Conservation (phyloP, 2,797 vertebrate genomes). For the Chrysocyon brachyurus region DNA sequence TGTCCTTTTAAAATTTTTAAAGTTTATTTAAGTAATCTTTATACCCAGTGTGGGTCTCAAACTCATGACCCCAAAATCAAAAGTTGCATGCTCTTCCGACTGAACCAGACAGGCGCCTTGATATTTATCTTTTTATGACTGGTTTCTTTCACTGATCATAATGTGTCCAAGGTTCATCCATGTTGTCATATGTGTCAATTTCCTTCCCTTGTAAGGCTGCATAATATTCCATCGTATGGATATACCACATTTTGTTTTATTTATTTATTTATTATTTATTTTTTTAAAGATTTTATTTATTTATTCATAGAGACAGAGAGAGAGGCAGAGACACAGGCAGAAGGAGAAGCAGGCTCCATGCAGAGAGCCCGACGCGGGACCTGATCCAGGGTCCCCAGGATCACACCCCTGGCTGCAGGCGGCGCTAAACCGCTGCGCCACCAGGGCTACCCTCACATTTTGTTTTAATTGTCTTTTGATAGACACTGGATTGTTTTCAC, state of each 20-base stretch:
- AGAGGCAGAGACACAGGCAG: too few species aligned
- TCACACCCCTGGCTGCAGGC: too few species aligned
- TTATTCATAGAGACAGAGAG: too few species aligned
- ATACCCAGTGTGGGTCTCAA: not conserved
- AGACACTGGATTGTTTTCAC: not conserved
- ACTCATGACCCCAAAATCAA: not conserved
- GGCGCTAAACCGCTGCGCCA: too few species aligned
- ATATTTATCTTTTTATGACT: not conserved
- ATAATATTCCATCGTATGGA: not conserved
- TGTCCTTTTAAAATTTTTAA: not conserved
- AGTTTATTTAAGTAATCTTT: not conserved
- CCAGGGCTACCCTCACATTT: too few species aligned
- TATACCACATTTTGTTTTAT: not conserved
- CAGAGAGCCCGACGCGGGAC: too few species aligned
- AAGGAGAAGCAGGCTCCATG: too few species aligned
- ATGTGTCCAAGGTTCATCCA: not conserved
- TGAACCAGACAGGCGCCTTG: not conserved
- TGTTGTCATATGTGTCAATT: not conserved
- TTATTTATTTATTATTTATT: too few species aligned
- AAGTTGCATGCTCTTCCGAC: not conserved
- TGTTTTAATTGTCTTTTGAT: not conserved
- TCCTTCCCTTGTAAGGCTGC: not conserved
- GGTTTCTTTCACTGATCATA: not conserved
- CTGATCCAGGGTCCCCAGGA: too few species aligned
- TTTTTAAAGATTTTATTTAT: too few species aligned